phyloP scores from a whole-genome alignment of 2,888 invertebrate species.

The Crocallis elinguaria region DNA sequence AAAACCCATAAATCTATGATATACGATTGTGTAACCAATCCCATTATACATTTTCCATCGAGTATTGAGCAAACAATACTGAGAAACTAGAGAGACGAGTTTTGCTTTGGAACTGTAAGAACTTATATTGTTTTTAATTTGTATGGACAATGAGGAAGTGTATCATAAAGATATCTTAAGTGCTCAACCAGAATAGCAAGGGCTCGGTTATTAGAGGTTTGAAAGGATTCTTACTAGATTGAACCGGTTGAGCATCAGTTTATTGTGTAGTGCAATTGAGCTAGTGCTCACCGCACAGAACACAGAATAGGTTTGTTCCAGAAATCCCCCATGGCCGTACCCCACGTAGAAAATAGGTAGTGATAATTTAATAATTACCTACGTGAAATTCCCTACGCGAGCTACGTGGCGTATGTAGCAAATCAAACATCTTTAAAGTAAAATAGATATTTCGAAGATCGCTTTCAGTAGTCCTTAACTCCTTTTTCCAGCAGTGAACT shows the following conservation, averaged over 20 bases:
- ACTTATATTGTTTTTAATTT: conserved; percentile 12
- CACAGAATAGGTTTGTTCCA: too few relatives aligned
- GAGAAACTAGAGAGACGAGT: conserved; percentile 24
- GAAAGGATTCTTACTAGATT: conserved; percentile 12
- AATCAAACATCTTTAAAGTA: too few relatives aligned
- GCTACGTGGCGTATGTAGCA: too few relatives aligned
- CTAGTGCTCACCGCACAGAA: not conserved
- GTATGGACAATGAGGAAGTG: conserved; percentile 21
- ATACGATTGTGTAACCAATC: conserved; percentile 17
- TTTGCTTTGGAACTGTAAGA: conserved; percentile 27
- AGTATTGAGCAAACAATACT: conserved; percentile 28
- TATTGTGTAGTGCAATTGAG: not conserved
- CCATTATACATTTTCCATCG: conserved; percentile 23
- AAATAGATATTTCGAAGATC: too few relatives aligned
- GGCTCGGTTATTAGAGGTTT: conserved; percentile 4
- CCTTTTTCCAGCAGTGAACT: too few relatives aligned
- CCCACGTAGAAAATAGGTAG: too few relatives aligned
- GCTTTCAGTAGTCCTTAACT: too few relatives aligned
- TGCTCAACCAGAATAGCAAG: not conserved
- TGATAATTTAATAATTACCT: too few relatives aligned
- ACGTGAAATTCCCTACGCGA: too few relatives aligned
- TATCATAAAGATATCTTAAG: conserved; percentile 3
- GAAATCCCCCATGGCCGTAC: too few relatives aligned
- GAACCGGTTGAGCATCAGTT: conserved; percentile 6
- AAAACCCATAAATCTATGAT: not conserved